Conservation (phyloP, 30 jellyfish, hydroid and myxozoan species). For the Kudoa iwatai region DNA sequence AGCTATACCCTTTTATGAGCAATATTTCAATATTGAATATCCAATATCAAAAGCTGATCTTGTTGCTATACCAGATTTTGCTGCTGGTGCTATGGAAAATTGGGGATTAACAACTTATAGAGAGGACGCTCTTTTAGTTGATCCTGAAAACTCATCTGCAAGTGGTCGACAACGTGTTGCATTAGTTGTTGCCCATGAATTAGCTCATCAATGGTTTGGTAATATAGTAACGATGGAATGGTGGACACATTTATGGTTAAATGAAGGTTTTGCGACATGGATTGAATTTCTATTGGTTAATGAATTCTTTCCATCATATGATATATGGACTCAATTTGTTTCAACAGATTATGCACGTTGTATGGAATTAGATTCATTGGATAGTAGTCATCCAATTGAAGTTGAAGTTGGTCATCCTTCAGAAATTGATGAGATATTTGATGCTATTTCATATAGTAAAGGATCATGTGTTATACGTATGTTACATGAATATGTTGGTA, state of each 20-base stretch:
- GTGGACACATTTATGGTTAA: slow-evolving; percentile 94
- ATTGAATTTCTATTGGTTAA: slow-evolving; percentile 65
- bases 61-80: slow-evolving; percentile 73
- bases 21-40: slow-evolving; percentile 40
- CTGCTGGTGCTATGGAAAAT: slow-evolving; percentile 12
- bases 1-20: slow-evolving; percentile 45
- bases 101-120: background rate
- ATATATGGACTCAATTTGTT: slow-evolving; percentile 72
- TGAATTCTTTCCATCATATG: slow-evolving; percentile 40
- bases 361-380: slow-evolving; percentile 29
- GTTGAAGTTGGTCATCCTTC: slow-evolving; percentile 86
- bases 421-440: slow-evolving; percentile 72
- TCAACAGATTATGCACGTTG: slow-evolving; percentile 24
- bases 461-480: slow-evolving; percentile 82
- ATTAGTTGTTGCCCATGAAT: slow-evolving; percentile 8
- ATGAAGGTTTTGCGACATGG: slow-evolving; percentile 88
- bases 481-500: slow-evolving; percentile 72
- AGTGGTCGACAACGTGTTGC: slow-evolving; percentile 30
- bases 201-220: slow-evolving; percentile 98
- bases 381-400: slow-evolving; percentile 18
- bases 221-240: slow-evolving; percentile 68
- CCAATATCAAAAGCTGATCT: slow-evolving; percentile 55
- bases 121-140: slow-evolving; percentile 41
- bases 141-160: slow-evolving; percentile 22
- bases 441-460: slow-evolving; percentile 60